Base-by-base conservation (phyloP, 2,888 invertebrate genomes). In the Eledona agricola region DNA sequence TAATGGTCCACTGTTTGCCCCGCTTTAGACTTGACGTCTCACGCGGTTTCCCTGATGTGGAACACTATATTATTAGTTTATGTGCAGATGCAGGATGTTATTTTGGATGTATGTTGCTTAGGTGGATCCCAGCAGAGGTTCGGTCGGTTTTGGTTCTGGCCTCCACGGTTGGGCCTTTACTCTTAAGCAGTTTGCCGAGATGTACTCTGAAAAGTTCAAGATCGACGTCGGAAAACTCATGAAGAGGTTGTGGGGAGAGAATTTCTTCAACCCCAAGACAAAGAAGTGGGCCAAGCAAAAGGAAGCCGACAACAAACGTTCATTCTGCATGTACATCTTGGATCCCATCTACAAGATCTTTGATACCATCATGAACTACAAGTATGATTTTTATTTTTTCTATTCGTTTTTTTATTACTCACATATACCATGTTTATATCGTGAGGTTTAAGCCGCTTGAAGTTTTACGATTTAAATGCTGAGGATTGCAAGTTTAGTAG, bases 141-240 rank as follows among this genome's bases (percentile, higher is more conserved):
- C 96, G 57, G 99, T 99, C 58, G 99, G 99, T 73, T 99, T 99
- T 78, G 99, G 99, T 57, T 97, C 98, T 13, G 99, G 99, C 71
- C 91, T 99, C 58, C 99, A 99, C 78, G 98, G 99, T 60, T 99
- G 99, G 99, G 99, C 98, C 37, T 99, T 99, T 80, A 99, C 99
- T 59, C 85, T 99, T 63, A 99, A 99, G 82, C 98, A 99, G 82
- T 99, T 99, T 82, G 83, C 98, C 32, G 97, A 98, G 80, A 95
- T 99, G 91, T 99, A 99, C 76, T 90, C 96, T 17, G 93, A 93
- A 75, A 99, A 98, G 80, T 99, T 99, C 86, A 96, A 96, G 81
- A 94, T 97, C 63, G 95, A 97, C 78, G 88, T 90, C 37, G 90
- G 89, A 65, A 98, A 98, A 78, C 87, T 99, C 71, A 99, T 99